A percentile compares a stretch with the other conserved stretches of the same genome.
Conservation (phyloP, 2,113 vertebrate species). For the Gavia stellata region DNA sequence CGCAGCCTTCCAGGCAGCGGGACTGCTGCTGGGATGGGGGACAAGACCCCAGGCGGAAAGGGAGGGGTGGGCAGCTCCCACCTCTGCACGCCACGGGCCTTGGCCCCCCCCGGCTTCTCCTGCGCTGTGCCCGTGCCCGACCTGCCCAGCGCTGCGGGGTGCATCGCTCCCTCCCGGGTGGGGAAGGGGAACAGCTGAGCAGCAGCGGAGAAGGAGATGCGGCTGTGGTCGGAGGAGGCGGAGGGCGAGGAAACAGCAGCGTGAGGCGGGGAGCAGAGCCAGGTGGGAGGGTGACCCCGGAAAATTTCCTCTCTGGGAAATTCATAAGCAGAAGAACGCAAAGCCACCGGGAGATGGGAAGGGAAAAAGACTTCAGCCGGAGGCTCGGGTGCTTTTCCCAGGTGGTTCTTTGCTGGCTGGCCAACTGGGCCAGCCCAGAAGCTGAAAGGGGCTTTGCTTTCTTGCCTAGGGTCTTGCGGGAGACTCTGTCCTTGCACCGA, state of each 20-base stretch:
- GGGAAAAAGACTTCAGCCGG: background rate
- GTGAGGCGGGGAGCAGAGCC: background rate
- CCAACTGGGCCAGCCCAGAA: background rate
- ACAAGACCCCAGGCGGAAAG: rapidly evolving
- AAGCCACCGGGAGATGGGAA: background rate
- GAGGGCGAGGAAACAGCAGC: background rate
- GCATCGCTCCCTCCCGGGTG: background rate
- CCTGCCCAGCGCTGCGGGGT: background rate
- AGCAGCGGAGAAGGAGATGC: background rate
- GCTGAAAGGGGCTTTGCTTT: background rate
- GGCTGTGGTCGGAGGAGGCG: background rate
- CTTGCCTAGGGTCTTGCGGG: background rate
- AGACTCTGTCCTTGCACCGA: background rate
- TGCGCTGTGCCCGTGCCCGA: rapidly evolving
- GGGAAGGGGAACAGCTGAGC: background rate
- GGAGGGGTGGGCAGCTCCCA: background rate
- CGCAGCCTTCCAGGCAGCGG: background rate
- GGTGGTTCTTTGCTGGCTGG: background rate
- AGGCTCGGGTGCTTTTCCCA: background rate
- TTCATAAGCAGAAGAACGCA: rapidly evolving
- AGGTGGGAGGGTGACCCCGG: background rate
- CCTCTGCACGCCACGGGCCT: rapidly evolving
- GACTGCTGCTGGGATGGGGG: background rate
- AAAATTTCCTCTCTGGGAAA: background rate
- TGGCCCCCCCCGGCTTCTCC: background rate